These are phyloP conservation scores for Kryptopterus vitreolus DNA, from an alignment of 2,797 vertebrate species.

Conservation along the genomic window DNA sequence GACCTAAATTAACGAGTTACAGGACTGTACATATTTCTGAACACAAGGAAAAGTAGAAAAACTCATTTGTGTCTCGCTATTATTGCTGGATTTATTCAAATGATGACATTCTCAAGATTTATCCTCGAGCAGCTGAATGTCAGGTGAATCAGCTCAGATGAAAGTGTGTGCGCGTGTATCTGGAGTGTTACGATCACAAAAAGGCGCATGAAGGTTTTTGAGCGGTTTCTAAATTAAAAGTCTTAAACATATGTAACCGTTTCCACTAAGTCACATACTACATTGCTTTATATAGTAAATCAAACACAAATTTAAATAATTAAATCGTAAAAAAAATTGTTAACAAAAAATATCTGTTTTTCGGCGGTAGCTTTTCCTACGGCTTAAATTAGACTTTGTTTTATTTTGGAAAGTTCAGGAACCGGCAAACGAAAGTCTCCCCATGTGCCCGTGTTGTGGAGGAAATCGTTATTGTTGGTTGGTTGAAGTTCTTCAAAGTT, in stretches of 20 bases:
- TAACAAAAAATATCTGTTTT: neutral
- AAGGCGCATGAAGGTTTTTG: too few relatives aligned
- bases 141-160: too few relatives aligned
- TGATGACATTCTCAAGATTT: neutral
- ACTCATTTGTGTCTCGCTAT: too few relatives aligned
- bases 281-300: too few relatives aligned
- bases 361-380: neutral
- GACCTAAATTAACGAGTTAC: too few relatives aligned
- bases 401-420: slow-evolving; percentile 44
- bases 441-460: slow-evolving; percentile 46
- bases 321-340: too few relatives aligned
- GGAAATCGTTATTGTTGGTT: neutral
- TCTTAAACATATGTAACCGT: neutral
- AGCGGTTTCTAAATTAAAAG: slow-evolving; percentile 4
- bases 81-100: neutral
- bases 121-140: neutral
- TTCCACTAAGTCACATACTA: neutral
- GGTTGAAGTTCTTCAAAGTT: neutral
- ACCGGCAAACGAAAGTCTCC: slow-evolving; percentile 37
- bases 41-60: too few relatives aligned
- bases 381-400: neutral
- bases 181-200: neutral
- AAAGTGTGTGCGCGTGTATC: neutral
- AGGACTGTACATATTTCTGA: too few relatives aligned
- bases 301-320: too few relatives aligned